Evolutionary conservation across 2,888 invertebrate genomes (phyloP), one percentile per base, ranked within the genome.

Genomic region (Zaprionus lineosus): DNA sequence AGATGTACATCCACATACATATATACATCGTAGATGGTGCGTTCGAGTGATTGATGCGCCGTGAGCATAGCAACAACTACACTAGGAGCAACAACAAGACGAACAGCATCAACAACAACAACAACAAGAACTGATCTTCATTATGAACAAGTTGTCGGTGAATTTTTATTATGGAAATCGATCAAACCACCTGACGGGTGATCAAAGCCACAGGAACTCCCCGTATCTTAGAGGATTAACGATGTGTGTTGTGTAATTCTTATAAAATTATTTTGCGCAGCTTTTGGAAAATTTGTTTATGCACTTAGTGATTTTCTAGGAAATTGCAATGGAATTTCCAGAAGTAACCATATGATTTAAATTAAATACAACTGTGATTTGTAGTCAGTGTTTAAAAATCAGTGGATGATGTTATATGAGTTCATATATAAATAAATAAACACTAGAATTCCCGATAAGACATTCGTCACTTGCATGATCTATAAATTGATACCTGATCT

Each of bases 161-260:
- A 62, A 76, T 84, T 85, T 79, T 83, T 79, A 79, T 72, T 68
- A 62, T 81, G 66, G 81, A 46, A 60, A 78, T 78, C 85, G 79
- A 78, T 78, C 77, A 78, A 78, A 78, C 85, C 75, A 78, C 79
- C 77, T 81, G 86, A 84, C 70, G 64, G 66, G 67, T 84, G 86
- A 81, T 81, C 86, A 85, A 79, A 79, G 85, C 63, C 37, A 64
- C 68, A 67, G 46, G 60, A 74, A 62, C 62, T 59, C 53, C 14
- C 36, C 75, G 66, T 74, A 74, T 77, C 59, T 84, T 82, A 78
- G 71, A 43, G 75, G 67, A 78, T 78, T 84, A 74, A 60, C 59
- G 65, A 34, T 26, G 31, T 48, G 28, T 26, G 29, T 62, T 44
- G 6, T 44, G 41, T 65, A 52, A 71, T 53, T 55, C 50, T 44